A percentile compares a stretch with the other conserved stretches of the same genome.
Conservation (phyloP, 2,888 invertebrate species). For the Sarcophaga variegata region DNA sequence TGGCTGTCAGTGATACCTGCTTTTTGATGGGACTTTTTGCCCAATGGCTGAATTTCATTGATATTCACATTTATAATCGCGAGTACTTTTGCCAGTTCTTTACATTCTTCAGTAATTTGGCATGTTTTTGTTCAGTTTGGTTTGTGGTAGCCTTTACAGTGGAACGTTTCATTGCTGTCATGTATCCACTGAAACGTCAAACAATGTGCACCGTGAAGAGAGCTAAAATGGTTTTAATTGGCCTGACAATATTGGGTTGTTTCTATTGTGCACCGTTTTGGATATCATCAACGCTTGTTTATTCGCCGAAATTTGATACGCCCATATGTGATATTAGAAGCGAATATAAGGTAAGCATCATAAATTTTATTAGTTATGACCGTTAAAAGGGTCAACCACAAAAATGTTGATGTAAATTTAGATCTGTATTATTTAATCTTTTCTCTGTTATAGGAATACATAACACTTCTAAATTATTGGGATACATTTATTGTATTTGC, state of each 20-base stretch:
- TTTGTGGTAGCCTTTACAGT: conserved; percentile 92
- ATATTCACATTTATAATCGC: conserved; percentile 84
- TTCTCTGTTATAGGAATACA: conserved; percentile 83
- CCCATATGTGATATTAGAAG: conserved; percentile 79
- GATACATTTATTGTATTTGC: conserved; percentile 89
- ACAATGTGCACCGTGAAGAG: conserved; percentile 88
- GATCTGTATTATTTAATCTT: neutral
- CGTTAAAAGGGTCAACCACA: neutral
- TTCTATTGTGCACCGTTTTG: conserved; percentile 85
- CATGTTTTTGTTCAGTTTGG: conserved; percentile 91
- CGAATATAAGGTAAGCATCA: conserved; percentile 79
- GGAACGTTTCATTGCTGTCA: conserved; percentile 91
- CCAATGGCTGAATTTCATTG: conserved; percentile 86
- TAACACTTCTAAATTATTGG: conserved; percentile 86
- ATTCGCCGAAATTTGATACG: conserved; percentile 75
- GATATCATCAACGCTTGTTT: conserved; percentile 81
- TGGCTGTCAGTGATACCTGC: conserved; percentile 90
- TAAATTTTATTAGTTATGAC: neutral
- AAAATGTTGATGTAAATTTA: neutral
- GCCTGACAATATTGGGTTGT: conserved; percentile 83
- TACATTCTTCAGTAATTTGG: conserved; percentile 87
- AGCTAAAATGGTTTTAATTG: conserved; percentile 85
- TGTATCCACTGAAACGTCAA: conserved; percentile 88
- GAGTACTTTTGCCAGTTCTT: conserved; percentile 87
- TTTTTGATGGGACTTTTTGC: conserved; percentile 87